Base-by-base conservation (phyloP, 2,888 invertebrate species). In the Ellobium chinense region DNA sequence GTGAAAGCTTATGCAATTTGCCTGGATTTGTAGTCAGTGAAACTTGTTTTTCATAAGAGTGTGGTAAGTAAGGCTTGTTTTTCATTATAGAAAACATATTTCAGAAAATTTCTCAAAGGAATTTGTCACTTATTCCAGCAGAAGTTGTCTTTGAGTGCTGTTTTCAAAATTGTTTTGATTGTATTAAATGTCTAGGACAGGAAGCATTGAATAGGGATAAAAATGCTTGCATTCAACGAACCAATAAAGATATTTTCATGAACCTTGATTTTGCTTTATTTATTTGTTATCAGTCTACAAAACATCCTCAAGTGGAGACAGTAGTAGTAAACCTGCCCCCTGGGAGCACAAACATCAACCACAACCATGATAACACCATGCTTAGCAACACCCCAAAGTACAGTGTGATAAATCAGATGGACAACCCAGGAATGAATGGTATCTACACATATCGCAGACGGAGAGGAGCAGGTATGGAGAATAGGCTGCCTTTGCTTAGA, bases 401-500 rank as follows among this genome's bases (percentile, higher is more conserved):
- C 37, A 31, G 27, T 58, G 69, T 77, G 34, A 60, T 77, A 0
- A 69, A 7, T 46, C 75, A 75, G 4, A 54, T 46, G n/a, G 62
- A 39, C 21, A 60, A 60, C 60, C 21, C 34, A 21, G 21, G 18
- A 14, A 3, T 36, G 18, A 2, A 36, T 36, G 24, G 34, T 14
- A 31, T 54, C 3, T 56, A 76, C 24, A 2, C 1, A 5, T 56
- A 66, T 29, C 65, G 76, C 14, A 24, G 54, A 29, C 46, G 76
- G 1, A 77, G 77, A 77, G 69, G 77, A 58, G 77, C 77, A 54
- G 77, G 77, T 77, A 46, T 29, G 60, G 4, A 65, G 9, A 9
- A 21, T 12, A 29, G 65, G 27, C 29, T 31, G 18, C 7, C n/a
- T 65, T 27, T 65, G 29, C 18, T 65, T 29, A 31, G 12, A n/a